phyloP scores from a whole-genome alignment of 2,888 invertebrate species.

The Volucella inflata region DNA sequence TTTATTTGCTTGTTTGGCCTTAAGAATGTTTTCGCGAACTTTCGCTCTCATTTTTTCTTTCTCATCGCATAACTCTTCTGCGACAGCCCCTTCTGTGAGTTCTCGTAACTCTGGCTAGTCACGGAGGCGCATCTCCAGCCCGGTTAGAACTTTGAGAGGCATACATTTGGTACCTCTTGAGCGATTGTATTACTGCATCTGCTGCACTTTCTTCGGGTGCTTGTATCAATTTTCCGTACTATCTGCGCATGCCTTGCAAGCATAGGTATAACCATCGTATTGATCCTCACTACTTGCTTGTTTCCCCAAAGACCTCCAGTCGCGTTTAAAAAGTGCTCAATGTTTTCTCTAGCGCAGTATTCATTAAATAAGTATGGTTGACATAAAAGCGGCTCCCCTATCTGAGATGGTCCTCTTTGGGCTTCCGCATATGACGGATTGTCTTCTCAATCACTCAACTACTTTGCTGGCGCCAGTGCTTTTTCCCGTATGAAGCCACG shows the following conservation, averaged over 20 bases:
- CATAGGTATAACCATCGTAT: slow-evolving; percentile 78
- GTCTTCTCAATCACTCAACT: slow-evolving; percentile 76
- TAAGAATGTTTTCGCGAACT: slow-evolving; percentile 50
- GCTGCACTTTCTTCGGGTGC: slow-evolving; percentile 68
- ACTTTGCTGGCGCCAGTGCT: slow-evolving; percentile 77
- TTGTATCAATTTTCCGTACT: slow-evolving; percentile 79
- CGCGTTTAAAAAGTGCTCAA: slow-evolving; percentile 77
- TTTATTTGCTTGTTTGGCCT: slow-evolving; percentile 60
- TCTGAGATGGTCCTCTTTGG: slow-evolving; percentile 80
- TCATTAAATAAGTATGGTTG: slow-evolving; percentile 77
- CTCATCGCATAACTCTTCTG: slow-evolving; percentile 26
- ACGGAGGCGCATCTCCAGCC: slow-evolving; percentile 50
- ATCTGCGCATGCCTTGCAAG: slow-evolving; percentile 79
- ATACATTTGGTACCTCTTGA: slow-evolving; percentile 50
- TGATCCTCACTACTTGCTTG: slow-evolving; percentile 80
- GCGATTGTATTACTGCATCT: slow-evolving; percentile 74
- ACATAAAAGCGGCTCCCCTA: slow-evolving; percentile 81
- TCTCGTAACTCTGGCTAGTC: slow-evolving; percentile 34
- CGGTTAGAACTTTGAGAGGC: slow-evolving; percentile 66
- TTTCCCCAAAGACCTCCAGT: slow-evolving; percentile 79
- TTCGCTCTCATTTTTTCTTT: slow-evolving; percentile 25
- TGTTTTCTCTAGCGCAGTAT: slow-evolving; percentile 78
- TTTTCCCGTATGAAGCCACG: slow-evolving; percentile 79
- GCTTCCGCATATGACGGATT: slow-evolving; percentile 40
- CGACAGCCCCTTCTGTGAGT: slow-evolving; percentile 13